phyloP scores from a whole-genome alignment of 2,113 vertebrate species.

The Notarius lentiginosus region DNA sequence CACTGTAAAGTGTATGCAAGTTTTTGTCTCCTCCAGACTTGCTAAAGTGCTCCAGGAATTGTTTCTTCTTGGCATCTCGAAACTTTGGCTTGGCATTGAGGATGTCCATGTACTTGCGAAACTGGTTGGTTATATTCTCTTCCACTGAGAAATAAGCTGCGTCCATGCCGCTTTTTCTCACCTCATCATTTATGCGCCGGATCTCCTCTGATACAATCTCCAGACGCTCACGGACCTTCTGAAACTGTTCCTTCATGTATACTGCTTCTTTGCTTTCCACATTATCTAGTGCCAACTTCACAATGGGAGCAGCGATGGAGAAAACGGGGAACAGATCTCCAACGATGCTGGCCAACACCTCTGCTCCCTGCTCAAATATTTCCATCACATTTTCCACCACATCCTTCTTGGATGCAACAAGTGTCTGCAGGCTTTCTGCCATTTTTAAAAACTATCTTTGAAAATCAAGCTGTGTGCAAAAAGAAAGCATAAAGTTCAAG shows the following conservation, averaged over 20 bases:
- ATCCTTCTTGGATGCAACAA: conserved; percentile 71
- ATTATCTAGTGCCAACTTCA: conserved; percentile 73
- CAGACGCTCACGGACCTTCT: conserved; percentile 73
- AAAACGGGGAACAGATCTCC: conserved; percentile 77
- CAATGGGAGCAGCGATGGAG: conserved; percentile 72
- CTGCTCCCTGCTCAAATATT: conserved; percentile 72
- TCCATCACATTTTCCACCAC: conserved; percentile 76
- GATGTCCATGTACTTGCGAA: conserved; percentile 80
- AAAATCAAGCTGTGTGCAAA: conserved; percentile 5
- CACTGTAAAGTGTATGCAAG: conserved; percentile 68
- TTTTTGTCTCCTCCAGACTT: conserved; percentile 73
- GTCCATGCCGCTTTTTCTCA: conserved; percentile 71
- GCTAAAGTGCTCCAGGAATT: conserved; percentile 72
- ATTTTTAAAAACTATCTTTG: conserved; percentile 56
- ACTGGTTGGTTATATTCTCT: conserved; percentile 77
- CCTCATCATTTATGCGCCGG: conserved; percentile 69
- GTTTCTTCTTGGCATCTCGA: conserved; percentile 74
- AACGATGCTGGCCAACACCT: conserved; percentile 70
- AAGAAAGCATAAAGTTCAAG: background rate
- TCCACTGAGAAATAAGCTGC: conserved; percentile 71
- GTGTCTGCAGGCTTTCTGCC: conserved; percentile 66
- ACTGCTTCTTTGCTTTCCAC: conserved; percentile 74
- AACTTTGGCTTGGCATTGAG: conserved; percentile 75
- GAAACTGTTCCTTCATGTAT: conserved; percentile 77
- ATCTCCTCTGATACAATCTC: conserved; percentile 72